phyloP scores from a whole-genome alignment of 2,797 vertebrate species.

The Alca torda region DNA sequence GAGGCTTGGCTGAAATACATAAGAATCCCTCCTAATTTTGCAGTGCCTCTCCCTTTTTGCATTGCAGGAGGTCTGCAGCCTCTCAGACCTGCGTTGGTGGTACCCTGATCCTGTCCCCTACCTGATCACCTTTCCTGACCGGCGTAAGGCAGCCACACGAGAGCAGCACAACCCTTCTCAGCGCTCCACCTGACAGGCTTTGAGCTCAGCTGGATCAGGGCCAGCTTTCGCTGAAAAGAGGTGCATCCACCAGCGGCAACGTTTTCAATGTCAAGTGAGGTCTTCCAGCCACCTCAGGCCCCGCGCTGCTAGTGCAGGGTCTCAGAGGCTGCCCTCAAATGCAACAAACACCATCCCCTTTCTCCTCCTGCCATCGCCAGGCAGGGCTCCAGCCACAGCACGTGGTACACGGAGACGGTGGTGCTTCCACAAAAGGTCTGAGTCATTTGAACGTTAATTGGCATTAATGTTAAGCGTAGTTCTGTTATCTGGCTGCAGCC shows the following conservation, averaged over 20 bases:
- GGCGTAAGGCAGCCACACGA: background rate
- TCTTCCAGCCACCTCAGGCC: background rate
- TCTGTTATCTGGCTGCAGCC: background rate
- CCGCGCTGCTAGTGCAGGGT: background rate
- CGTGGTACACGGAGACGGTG: background rate
- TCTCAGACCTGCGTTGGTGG: fast-evolving
- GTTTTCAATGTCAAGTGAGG: background rate
- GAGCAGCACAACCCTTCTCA: background rate
- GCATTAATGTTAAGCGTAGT: background rate
- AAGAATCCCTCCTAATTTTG: background rate
- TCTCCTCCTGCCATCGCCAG: background rate
- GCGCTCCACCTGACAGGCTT: background rate
- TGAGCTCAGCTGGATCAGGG: background rate
- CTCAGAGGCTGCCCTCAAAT: background rate
- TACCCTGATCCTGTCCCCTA: background rate
- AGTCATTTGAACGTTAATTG: background rate
- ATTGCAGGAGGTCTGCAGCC: background rate
- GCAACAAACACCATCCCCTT: background rate
- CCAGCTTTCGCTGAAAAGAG: background rate
- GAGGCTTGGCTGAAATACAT: background rate
- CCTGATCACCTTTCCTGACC: background rate
- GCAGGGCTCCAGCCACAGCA: background rate
- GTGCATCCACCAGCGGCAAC: background rate
- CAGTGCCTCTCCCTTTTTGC: background rate
- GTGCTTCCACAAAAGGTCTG: background rate